Evolutionary conservation across 2,113 vertebrate genomes (phyloP).

Genomic region (Argyrosomus japonicus): DNA sequence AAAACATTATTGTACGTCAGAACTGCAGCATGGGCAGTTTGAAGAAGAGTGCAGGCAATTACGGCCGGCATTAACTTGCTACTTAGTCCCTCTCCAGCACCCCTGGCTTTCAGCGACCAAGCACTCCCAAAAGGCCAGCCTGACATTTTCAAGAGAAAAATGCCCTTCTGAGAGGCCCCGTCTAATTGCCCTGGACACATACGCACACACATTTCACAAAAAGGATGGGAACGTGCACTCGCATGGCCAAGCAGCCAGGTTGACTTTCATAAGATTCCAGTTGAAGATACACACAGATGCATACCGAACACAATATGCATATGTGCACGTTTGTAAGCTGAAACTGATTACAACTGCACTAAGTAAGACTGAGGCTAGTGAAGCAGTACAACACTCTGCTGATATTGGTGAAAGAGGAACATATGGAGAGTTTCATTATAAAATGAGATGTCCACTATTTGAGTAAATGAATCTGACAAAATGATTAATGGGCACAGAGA

Average conservation of each 20-base stretch:
- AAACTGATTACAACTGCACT: constrained; percentile 36
- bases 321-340: not conserved
- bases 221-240: constrained; percentile 5
- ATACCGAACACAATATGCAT: not conserved
- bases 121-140: constrained; percentile 80
- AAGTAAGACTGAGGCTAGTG: constrained; percentile 25
- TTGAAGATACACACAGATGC: not conserved
- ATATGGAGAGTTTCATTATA: constrained; percentile 43
- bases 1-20: constrained; percentile 52
- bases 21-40: constrained; percentile 34
- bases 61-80: constrained; percentile 63
- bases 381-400: constrained; percentile 33
- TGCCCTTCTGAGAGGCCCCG: constrained; percentile 67
- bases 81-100: constrained; percentile 57
- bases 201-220: constrained; percentile 25
- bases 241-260: not conserved
- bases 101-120: constrained; percentile 70
- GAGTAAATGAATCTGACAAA: constrained; percentile 61
- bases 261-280: not conserved
- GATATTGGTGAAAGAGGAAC: constrained; percentile 28
- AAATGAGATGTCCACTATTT: constrained; percentile 53
- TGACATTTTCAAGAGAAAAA: constrained; percentile 83
- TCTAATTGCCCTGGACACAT: constrained; percentile 75
- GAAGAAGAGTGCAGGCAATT: constrained; percentile 64
- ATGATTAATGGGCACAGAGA: constrained; percentile 51